Evolutionary conservation across 2,113 vertebrate genomes (phyloP), one percentile per base, ranked within the genome.

Genomic region (Pelmatolapia mariae): DNA sequence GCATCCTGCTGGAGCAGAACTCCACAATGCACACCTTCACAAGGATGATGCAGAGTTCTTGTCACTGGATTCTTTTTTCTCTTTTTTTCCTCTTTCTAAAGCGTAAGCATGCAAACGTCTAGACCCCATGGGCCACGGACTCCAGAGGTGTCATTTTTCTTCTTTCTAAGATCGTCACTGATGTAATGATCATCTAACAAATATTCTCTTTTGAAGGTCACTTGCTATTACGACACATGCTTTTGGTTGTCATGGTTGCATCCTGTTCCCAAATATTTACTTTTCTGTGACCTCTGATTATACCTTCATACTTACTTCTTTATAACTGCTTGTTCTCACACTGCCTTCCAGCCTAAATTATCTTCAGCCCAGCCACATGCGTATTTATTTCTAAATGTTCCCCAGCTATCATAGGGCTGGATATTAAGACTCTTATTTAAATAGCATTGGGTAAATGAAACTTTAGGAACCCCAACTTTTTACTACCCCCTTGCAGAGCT

Each of bases 21-120:
- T 66, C 61, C 33, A 38, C 33, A n/a, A 8, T 38, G 4, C 61
- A 38, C 33, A 38, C 18, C 31, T 11, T 66, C 61, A 66, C 31
- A 66, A 36, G 31, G 59, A 63, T 7, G 31, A n/a, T 19, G 18
- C 31, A 63, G 16, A 63, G 16, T 36, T 63, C 59, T 63, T 11
- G 59, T 33, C 9, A 33, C 59, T 19, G 59, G 59, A 33, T 63
- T 53, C 5, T 15, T 45, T 3, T 45, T 15, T 43, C 40, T 43
- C 38, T 40, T 40, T 45, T 45, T 7, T 15, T 4, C 43, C 43
- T 15, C 43, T 45, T 56, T 57, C 29, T 63, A 63, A 63, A 63
- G 59, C 59, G 3, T 63, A 36, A 36, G 31, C 59, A 63, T 63
- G 59, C 59, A 63, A 0, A 19, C 6, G 0, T 36, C 59, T 0